Evolutionary conservation across 2,888 invertebrate species (phyloP).

Genomic region (Megalurothrips usitatus): DNA sequence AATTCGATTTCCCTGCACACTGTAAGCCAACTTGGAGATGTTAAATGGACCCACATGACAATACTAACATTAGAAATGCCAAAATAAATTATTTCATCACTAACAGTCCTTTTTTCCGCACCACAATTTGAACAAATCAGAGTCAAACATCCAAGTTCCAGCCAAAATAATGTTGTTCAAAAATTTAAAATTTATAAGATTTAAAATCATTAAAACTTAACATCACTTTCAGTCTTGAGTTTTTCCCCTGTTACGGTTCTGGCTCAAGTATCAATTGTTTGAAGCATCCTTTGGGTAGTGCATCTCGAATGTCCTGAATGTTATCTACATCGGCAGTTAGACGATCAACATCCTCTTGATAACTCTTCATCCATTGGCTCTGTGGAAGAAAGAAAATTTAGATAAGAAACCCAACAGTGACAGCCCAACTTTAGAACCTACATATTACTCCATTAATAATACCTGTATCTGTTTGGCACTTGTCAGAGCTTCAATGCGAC

Average conservation of each 20-base stretch:
- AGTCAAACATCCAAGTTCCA: too few species aligned
- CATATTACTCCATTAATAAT: conserved; percentile 42
- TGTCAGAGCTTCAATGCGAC: conserved; percentile 67
- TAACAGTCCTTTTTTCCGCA: background rate
- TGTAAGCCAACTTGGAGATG: background rate
- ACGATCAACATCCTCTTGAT: conserved; percentile 68
- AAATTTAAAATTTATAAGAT: background rate
- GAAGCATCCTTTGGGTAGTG: conserved; percentile 76
- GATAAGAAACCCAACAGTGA: background rate
- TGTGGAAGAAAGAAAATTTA: conserved; percentile 40
- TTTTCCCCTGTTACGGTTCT: conserved; percentile 27
- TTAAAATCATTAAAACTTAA: background rate
- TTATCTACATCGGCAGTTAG: conserved; percentile 74
- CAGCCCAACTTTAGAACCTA: conserved; percentile 52
- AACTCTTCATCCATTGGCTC: conserved; percentile 69
- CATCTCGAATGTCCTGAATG: conserved; percentile 71
- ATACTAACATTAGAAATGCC: background rate
- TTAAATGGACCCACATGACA: background rate
- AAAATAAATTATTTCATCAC: background rate
- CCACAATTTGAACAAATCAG: background rate
- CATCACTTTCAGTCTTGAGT: background rate
- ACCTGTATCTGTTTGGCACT: conserved; percentile 65
- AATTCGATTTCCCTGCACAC: background rate
- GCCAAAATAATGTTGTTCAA: too few species aligned
- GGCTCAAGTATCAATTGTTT: conserved; percentile 73